Conservation (phyloP, 1,140 invertebrate genomes). For the Lithobius niger region DNA sequence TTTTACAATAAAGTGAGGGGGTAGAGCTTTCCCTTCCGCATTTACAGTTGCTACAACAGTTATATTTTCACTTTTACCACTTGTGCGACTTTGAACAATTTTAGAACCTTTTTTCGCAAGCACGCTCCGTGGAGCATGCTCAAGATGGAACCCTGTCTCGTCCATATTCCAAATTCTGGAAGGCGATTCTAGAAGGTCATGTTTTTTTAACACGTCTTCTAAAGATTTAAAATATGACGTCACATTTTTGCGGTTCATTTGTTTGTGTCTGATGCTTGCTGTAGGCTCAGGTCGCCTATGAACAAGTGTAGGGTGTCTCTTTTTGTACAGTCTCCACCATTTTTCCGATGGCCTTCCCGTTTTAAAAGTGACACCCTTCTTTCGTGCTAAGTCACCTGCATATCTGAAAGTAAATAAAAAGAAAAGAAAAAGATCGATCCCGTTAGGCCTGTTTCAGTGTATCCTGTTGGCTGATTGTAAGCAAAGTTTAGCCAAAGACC, state of each 20-base stretch:
- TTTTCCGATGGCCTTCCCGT: not conserved
- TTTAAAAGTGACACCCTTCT: not conserved
- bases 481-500: too few species aligned
- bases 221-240: not conserved
- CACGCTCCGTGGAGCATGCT: not conserved
- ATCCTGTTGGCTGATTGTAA: too few species aligned
- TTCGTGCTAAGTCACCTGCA: slow-evolving; percentile 2
- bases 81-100: not conserved
- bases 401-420: too few species aligned
- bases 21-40: not conserved
- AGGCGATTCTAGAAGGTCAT: not conserved
- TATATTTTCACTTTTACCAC: slow-evolving; percentile 10
- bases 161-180: slow-evolving; percentile 2
- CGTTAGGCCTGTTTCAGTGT: too few species aligned
- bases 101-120: slow-evolving; percentile 8
- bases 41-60: slow-evolving; percentile 5
- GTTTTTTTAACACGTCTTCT: not conserved
- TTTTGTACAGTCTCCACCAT: not conserved
- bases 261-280: not conserved
- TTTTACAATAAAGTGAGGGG: not conserved
- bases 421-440: too few species aligned
- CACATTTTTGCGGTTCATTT: not conserved
- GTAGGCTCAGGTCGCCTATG: not conserved
- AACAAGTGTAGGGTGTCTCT: not conserved
- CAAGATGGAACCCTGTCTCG: not conserved